A percentile compares a stretch with the other conserved stretches of the same genome.
Conservation (phyloP, 1,140 invertebrate species). For the Tetramorium alpestre region DNA sequence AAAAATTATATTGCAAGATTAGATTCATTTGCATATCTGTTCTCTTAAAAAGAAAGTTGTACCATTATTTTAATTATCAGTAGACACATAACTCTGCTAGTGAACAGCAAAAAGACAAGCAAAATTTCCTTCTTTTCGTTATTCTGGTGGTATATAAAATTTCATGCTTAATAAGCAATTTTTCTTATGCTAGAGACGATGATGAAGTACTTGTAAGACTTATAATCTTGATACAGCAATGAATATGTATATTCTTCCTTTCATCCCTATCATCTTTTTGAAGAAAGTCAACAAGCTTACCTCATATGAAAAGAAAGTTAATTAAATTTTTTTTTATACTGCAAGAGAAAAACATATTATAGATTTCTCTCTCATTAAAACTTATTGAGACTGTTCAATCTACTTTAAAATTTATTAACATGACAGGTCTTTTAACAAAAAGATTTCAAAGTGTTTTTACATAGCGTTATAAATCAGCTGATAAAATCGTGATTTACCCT, state of each 20-base stretch:
- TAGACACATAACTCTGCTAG: neutral
- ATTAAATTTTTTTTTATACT: conserved; percentile 21
- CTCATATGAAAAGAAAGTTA: conserved; percentile 11
- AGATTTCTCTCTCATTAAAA: neutral
- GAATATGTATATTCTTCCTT: conserved; percentile 19
- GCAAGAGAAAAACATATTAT: neutral
- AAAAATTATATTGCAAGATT: neutral
- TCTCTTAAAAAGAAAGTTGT: neutral
- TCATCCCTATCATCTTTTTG: conserved; percentile 15
- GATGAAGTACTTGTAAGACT: conserved; percentile 16
- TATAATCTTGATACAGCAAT: conserved; percentile 8
- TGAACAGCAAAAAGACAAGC: neutral
- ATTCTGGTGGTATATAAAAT: conserved; percentile 5
- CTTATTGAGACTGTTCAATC: neutral
- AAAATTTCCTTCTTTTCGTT: neutral
- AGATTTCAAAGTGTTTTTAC: neutral
- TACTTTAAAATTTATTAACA: neutral
- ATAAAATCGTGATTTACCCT: conserved; percentile 25
- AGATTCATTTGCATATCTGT: neutral
- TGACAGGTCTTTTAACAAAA: neutral
- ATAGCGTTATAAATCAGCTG: conserved; percentile 10
- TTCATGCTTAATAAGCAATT: conserved; percentile 39
- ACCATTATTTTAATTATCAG: neutral
- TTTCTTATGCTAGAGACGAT: conserved; percentile 2
- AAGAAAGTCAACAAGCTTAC: conserved; percentile 7